A percentile compares a stretch with the other conserved stretches of the same genome.
Evolutionary conservation across 2,113 vertebrate genomes (phyloP).

Genomic region (Euleptes europaea): DNA sequence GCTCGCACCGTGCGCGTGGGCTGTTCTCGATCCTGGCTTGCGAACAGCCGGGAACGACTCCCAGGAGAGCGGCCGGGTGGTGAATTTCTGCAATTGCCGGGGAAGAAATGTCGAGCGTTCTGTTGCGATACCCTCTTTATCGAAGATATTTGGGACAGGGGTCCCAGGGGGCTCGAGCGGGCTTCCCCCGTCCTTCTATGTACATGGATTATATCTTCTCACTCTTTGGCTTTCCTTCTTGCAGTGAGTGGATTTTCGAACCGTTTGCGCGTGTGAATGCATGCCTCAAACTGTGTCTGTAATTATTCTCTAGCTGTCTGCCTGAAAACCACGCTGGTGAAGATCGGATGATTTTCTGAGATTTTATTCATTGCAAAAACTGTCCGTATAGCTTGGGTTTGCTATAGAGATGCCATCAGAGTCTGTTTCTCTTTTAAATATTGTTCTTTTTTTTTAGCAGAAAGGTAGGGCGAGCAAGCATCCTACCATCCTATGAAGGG

Average conservation of each 20-base stretch:
- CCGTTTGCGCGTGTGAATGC: background rate
- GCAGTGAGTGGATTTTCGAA: background rate
- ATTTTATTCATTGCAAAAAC: constrained; percentile 36
- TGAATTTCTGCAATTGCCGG: constrained; percentile 59
- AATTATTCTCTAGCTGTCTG: background rate
- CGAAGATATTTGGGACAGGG: constrained; percentile 43
- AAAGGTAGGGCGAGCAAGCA: background rate
- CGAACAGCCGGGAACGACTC: constrained; percentile 59
- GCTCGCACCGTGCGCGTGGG: constrained; percentile 50
- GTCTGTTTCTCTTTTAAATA: constrained; percentile 11
- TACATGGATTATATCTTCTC: constrained; percentile 4
- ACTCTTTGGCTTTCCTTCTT: background rate
- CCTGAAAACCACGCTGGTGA: background rate
- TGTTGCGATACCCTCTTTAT: constrained; percentile 46
- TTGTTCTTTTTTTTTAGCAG: background rate
- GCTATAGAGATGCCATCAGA: background rate
- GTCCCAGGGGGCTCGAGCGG: constrained; percentile 51
- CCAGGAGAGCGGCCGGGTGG: constrained; percentile 52
- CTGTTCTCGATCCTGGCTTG: constrained; percentile 64
- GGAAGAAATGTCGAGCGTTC: constrained; percentile 57
- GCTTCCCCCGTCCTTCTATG: constrained; percentile 41
- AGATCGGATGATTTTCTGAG: constrained; percentile 12
- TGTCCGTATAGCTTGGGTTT: constrained; percentile 48
- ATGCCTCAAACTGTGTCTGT: background rate
- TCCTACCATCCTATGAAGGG: no score